A percentile compares a stretch with the other conserved stretches of the same genome.
These are phyloP conservation scores for Lasius platythorax DNA, from an alignment of 2,888 invertebrate species.

Conservation along the genomic window DNA sequence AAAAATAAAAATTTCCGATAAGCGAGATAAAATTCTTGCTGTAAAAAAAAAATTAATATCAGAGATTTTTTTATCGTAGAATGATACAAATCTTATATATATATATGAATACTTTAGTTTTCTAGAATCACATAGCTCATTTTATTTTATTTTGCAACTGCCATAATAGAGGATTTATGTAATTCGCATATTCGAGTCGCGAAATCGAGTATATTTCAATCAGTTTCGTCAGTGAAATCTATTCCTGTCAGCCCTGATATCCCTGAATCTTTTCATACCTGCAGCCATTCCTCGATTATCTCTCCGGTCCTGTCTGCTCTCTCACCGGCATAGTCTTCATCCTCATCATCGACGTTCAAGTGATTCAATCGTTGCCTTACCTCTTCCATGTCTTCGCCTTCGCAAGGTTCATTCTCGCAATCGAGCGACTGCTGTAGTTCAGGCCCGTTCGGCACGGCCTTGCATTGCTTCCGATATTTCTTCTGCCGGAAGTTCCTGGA, in stretches of 20 bases:
- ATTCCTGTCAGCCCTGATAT: constrained; percentile 1
- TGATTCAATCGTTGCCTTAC: constrained; percentile 63
- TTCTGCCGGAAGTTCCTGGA: constrained; percentile 90
- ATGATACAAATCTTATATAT: not conserved
- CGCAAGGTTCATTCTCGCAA: constrained; percentile 79
- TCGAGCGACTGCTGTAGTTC: constrained; percentile 79
- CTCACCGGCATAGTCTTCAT: constrained; percentile 51
- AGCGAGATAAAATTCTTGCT: not conserved
- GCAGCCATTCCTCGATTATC: constrained; percentile 80
- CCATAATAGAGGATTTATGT: not conserved
- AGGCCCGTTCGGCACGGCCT: constrained; percentile 65
- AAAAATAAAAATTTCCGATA: not conserved
- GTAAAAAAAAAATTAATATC: not conserved
- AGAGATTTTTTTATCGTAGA: not conserved
- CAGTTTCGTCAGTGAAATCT: constrained; percentile 20
- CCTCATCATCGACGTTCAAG: constrained; percentile 56
- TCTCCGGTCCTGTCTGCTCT: constrained; percentile 56
- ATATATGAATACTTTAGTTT: not conserved
- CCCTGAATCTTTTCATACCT: constrained; percentile 74
- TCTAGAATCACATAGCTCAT: not conserved
- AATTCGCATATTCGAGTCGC: not conserved
- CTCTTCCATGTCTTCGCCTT: constrained; percentile 75
- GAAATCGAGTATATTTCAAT: not conserved
- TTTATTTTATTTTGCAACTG: not conserved
- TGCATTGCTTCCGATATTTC: constrained; percentile 80